Evolutionary conservation across 30 jellyfish, hydroid and myxozoan species (phyloP).

Genomic region (Rhopilema esculentum): DNA sequence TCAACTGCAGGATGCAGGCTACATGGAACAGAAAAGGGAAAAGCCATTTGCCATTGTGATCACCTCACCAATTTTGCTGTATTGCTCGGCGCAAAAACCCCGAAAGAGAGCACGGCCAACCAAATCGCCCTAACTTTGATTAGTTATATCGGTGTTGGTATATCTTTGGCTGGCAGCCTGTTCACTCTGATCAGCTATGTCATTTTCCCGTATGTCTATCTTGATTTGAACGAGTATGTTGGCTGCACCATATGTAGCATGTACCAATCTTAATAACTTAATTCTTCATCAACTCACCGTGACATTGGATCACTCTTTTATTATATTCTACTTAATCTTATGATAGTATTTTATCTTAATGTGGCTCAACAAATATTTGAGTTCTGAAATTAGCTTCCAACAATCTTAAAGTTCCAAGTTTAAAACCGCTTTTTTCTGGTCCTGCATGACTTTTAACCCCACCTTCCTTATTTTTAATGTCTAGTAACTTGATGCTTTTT

Average conservation of each 20-base stretch:
- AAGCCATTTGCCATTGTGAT: constrained; percentile 70
- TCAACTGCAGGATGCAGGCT: constrained; percentile 55
- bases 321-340: too few species aligned
- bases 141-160: constrained; percentile 86
- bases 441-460: background rate
- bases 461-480: too few species aligned
- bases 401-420: too few species aligned
- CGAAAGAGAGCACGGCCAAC: constrained; percentile 35
- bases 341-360: too few species aligned
- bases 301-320: background rate
- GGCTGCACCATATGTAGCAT: constrained; percentile 28
- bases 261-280: background rate
- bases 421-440: too few species aligned
- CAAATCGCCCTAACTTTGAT: constrained; percentile 52
- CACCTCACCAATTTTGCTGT: constrained; percentile 93
- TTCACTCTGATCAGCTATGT: constrained; percentile 79
- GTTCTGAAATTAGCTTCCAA: too few species aligned
- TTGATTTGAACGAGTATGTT: constrained; percentile 48
- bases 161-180: constrained; percentile 86
- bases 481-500: too few species aligned
- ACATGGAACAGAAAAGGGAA: constrained; percentile 12
- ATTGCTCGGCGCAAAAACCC: constrained; percentile 77
- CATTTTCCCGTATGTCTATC: constrained; percentile 87
- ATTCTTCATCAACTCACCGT: too few species aligned
- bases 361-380: too few species aligned